A percentile compares a stretch with the other conserved stretches of the same genome.
Conservation (phyloP, 2,797 vertebrate genomes). For the Dendrocincla fuliginosa region DNA sequence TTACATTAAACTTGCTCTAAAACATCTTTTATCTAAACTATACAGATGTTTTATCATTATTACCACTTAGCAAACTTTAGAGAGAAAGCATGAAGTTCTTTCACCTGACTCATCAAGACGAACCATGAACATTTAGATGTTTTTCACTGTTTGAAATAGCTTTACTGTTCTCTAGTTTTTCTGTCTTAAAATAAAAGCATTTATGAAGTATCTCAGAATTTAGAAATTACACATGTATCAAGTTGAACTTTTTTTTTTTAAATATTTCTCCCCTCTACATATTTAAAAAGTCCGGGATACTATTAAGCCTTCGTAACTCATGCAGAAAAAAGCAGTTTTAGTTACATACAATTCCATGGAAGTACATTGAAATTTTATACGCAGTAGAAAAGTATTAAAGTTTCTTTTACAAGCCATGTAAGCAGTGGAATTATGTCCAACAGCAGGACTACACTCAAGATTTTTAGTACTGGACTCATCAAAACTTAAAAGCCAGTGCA, state of each 20-base stretch:
- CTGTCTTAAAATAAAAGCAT: neutral
- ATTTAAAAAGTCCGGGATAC: neutral
- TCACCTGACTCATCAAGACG: neutral
- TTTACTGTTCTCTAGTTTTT: neutral
- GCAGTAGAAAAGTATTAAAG: neutral
- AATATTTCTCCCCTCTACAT: neutral
- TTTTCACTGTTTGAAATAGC: neutral
- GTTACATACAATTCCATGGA: fast-evolving
- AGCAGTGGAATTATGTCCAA: neutral
- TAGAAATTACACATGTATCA: neutral
- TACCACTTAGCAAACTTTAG: neutral
- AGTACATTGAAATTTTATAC: neutral
- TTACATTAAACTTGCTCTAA: neutral
- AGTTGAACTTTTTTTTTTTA: neutral
- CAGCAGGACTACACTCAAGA: neutral
- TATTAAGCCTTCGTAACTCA: neutral
- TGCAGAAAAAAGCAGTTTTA: neutral
- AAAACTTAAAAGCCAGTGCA: neutral
- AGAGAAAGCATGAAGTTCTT: neutral
- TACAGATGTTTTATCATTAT: neutral
- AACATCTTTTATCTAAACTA: neutral
- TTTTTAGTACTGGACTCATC: neutral
- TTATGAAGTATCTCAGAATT: neutral
- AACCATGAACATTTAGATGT: neutral
- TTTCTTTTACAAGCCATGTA: neutral